Evolutionary conservation across 1,140 invertebrate species (phyloP).

Genomic region (Tetraneura akinire): DNA sequence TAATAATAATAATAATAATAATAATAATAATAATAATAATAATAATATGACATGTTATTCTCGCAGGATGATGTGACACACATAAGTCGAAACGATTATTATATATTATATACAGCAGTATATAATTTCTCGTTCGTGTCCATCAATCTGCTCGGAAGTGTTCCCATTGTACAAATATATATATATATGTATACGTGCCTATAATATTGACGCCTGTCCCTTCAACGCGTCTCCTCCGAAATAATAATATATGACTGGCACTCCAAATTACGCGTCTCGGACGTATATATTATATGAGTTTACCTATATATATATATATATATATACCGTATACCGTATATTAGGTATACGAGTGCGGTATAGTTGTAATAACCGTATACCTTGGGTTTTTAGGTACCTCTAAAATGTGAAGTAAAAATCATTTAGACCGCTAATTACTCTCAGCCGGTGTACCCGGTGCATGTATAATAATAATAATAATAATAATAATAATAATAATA

Average conservation of each 20-base stretch:
- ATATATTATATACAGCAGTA: too few species aligned
- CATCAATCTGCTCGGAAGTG: constrained; percentile 22
- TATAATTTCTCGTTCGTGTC: background rate
- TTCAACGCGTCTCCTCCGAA: background rate
- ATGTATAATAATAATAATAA: background rate
- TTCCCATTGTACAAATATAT: constrained; percentile 10
- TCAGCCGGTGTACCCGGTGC: background rate
- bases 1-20: too few species aligned
- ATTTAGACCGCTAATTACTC: constrained; percentile 33
- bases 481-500: too few species aligned
- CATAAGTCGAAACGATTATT: constrained; percentile 14
- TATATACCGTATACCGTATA: background rate
- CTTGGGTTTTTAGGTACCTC: too few species aligned
- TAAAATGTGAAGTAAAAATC: constrained; percentile 22
- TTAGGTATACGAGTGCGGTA: background rate
- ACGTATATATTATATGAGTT: background rate
- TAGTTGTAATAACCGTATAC: background rate
- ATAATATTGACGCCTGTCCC: background rate
- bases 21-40: background rate
- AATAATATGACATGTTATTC: constrained; percentile 17
- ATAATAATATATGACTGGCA: constrained; percentile 30
- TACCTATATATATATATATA: background rate
- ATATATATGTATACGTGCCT: too few species aligned
- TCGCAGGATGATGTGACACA: constrained; percentile 32
- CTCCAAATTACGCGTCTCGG: constrained; percentile 18